These are phyloP conservation scores for Bagarius yarrelli DNA, from an alignment of 2,113 vertebrate genomes.

Conservation along the genomic window DNA sequence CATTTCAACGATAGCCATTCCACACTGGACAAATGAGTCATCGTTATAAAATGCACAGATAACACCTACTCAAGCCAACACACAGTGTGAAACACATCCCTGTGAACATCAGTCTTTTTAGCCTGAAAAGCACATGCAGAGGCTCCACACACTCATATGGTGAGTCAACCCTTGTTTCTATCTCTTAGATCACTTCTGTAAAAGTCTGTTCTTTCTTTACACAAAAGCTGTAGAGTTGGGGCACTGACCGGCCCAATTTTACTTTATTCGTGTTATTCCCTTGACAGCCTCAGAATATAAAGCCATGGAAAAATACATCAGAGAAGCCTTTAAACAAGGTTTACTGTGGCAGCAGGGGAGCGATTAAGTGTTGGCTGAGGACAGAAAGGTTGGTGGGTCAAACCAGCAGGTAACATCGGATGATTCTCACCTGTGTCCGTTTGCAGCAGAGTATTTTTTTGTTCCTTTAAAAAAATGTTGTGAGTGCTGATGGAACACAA, in stretches of 20 bases:
- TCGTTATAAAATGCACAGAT: background rate
- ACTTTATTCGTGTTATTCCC: background rate
- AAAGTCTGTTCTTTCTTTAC: background rate
- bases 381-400: background rate
- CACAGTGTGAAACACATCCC: constrained; percentile 9
- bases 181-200: background rate
- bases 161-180: background rate
- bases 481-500: background rate
- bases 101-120: background rate
- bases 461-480: background rate
- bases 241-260: background rate
- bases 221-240: background rate
- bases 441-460: background rate
- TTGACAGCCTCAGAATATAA: background rate
- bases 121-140: background rate
- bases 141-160: background rate
- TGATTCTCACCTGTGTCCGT: background rate
- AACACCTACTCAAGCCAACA: constrained; percentile 9
- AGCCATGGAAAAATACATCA: background rate
- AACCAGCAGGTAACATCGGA: background rate
- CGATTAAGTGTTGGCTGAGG: background rate
- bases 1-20: background rate
- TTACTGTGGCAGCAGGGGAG: background rate
- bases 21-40: constrained; percentile 10
- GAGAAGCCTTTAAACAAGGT: background rate